Conservation (phyloP, 2,888 invertebrate species). For the Xylocampa areola region DNA sequence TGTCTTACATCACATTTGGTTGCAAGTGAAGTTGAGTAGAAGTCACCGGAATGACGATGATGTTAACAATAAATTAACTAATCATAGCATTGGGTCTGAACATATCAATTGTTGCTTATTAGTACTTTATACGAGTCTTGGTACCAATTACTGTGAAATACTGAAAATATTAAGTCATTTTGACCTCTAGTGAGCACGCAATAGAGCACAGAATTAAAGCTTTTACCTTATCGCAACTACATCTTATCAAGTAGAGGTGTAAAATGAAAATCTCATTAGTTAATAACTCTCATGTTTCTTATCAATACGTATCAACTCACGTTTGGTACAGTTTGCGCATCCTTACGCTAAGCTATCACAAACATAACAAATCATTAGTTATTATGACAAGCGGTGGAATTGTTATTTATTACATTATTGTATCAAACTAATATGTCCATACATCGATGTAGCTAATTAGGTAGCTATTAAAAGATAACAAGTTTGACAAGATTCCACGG, state of each 20-base stretch:
- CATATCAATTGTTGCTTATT: not conserved
- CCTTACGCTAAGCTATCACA: slow-evolving; percentile 6
- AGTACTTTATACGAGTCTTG: not conserved
- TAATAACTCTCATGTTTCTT: slow-evolving; percentile 28
- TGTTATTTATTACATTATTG: slow-evolving; percentile 34
- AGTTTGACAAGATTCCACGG: slow-evolving; percentile 2
- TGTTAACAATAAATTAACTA: too few relatives aligned
- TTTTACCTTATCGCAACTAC: slow-evolving; percentile 2
- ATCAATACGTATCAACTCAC: slow-evolving; percentile 22
- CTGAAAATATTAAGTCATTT: not conserved
- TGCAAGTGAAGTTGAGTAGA: too few relatives aligned
- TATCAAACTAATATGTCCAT: slow-evolving; percentile 31
- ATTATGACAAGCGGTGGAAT: slow-evolving; percentile 3
- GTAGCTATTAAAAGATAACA: slow-evolving; percentile 37
- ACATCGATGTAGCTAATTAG: slow-evolving; percentile 20
- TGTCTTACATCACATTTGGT: too few relatives aligned
- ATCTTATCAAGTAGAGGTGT: slow-evolving; percentile 24
- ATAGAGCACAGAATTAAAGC: not conserved
- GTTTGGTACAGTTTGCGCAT: not conserved
- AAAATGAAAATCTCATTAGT: slow-evolving; percentile 36
- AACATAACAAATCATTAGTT: not conserved
- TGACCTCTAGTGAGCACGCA: not conserved
- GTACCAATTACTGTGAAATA: not conserved
- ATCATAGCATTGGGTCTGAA: too few relatives aligned
- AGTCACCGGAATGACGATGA: too few relatives aligned